Evolutionary conservation across 2,113 vertebrate genomes (phyloP).

Genomic region (Psophia crepitans): DNA sequence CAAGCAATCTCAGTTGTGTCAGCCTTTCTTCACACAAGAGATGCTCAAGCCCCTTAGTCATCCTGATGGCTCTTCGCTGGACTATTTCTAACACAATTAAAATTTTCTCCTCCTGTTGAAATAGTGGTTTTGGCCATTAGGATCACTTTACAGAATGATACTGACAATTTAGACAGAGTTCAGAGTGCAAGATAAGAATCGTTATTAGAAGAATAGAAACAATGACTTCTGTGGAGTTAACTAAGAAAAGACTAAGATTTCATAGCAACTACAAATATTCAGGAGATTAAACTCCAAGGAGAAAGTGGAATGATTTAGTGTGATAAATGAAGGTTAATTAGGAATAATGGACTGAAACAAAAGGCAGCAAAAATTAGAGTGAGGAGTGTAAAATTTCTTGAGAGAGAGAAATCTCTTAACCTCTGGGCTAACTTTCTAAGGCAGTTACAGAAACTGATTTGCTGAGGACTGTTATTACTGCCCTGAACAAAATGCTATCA

Average conservation of each 20-base stretch:
- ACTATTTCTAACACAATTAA: neutral
- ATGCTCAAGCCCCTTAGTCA: neutral
- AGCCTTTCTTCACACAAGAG: rapidly evolving
- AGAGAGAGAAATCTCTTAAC: neutral
- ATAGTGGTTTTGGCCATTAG: neutral
- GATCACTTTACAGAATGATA: neutral
- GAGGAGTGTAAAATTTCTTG: neutral
- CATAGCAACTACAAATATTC: neutral
- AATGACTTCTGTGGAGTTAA: neutral
- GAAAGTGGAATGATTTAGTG: neutral
- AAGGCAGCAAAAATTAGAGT: neutral
- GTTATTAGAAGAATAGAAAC: neutral
- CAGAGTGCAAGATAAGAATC: neutral
- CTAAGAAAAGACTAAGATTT: neutral
- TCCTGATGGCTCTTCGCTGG: neutral
- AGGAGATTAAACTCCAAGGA: neutral
- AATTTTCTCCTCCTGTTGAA: neutral
- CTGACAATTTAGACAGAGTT: neutral
- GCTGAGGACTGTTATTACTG: neutral
- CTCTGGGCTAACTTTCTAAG: neutral
- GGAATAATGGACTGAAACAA: neutral
- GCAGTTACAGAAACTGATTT: neutral
- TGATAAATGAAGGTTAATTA: neutral
- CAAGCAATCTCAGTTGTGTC: neutral
- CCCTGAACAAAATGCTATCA: neutral